These are phyloP conservation scores for Malurus leucopterus DNA, from an alignment of 2,797 vertebrate species.

Conservation along the genomic window DNA sequence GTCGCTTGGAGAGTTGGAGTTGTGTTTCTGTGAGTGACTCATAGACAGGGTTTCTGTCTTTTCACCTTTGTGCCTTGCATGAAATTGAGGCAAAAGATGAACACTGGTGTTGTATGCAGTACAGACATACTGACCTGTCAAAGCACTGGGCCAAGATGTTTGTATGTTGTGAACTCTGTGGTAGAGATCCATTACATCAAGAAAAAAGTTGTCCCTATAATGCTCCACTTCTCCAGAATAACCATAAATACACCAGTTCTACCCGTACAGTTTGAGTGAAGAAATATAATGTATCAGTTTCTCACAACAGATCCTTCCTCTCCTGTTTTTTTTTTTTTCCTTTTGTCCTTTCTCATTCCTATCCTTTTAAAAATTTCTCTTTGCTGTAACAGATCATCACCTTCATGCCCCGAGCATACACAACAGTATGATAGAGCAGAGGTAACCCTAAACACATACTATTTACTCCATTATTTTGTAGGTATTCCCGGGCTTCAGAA, in stretches of 20 bases:
- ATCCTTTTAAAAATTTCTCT: background rate
- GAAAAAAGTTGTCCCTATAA: background rate
- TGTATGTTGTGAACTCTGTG: background rate
- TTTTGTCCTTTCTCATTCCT: background rate
- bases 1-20: background rate
- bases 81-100: background rate
- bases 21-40: background rate
- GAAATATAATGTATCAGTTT: background rate
- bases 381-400: fast-evolving
- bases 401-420: background rate
- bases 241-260: background rate
- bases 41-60: background rate
- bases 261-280: background rate
- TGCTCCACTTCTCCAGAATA: background rate
- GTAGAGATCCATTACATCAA: background rate
- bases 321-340: background rate
- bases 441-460: background rate
- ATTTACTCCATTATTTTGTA: background rate
- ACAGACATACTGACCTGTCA: background rate
- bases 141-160: background rate
- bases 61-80: background rate
- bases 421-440: background rate
- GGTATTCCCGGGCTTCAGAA: background rate
- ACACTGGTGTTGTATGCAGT: background rate
- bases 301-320: background rate